Conservation (phyloP, 2,797 vertebrate genomes). For the Manis crassicaudata region DNA sequence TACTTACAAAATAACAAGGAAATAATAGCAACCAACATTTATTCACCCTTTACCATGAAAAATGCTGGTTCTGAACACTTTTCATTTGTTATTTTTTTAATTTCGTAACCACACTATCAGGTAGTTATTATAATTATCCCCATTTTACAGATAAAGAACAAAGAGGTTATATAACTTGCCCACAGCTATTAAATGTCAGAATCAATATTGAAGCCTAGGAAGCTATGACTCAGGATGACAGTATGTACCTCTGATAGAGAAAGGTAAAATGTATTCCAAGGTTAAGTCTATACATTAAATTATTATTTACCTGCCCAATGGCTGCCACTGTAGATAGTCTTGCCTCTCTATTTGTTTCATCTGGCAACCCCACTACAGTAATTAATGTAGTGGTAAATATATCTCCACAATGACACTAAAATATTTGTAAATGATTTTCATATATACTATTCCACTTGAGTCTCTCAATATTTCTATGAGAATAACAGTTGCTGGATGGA, state of each 20-base stretch:
- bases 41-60: constrained; percentile 21
- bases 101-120: constrained; percentile 24
- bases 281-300: background rate
- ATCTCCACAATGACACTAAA: background rate
- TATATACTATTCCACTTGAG: constrained; percentile 27
- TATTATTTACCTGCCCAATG: constrained; percentile 8
- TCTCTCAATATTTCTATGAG: constrained; percentile 20
- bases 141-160: constrained; percentile 38
- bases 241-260: background rate
- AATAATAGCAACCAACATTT: constrained; percentile 12
- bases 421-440: background rate
- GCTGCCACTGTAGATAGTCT: background rate
- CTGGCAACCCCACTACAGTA: background rate
- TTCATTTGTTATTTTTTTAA: constrained; percentile 17
- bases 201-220: constrained; percentile 16
- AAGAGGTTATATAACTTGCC: constrained; percentile 30
- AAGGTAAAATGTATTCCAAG: constrained; percentile 20
- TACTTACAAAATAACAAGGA: constrained; percentile 5
- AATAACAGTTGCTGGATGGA: background rate
- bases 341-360: background rate
- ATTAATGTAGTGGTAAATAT: too few species aligned
- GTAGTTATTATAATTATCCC: constrained; percentile 45
- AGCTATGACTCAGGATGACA: background rate
- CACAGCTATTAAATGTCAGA: background rate
- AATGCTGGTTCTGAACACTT: constrained; percentile 15